Percentiles rank a stretch among this genome's conserved stretches.
Evolutionary conservation across 2,113 vertebrate genomes (phyloP).

Genomic region (Noturus placidus): DNA sequence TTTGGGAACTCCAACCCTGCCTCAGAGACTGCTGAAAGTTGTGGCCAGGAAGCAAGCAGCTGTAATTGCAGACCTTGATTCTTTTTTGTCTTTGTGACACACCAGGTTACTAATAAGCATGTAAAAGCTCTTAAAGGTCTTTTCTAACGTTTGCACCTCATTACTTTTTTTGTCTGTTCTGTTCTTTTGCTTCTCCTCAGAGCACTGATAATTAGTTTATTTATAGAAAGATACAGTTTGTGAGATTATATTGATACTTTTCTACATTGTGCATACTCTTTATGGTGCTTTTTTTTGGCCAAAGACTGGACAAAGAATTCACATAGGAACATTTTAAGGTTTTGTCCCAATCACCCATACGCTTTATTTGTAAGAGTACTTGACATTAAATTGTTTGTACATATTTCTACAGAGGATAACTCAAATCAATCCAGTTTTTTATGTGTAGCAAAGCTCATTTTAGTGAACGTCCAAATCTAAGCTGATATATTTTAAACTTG

Average conservation of each 20-base stretch:
- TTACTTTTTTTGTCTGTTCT: constrained; percentile 57
- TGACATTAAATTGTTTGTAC: constrained; percentile 12
- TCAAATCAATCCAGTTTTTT: constrained; percentile 26
- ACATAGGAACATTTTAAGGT: neutral
- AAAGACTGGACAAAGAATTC: constrained; percentile 40
- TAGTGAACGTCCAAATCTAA: constrained; percentile 16
- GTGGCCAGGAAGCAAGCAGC: constrained; percentile 81
- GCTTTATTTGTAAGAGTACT: constrained; percentile 11
- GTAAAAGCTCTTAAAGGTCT: constrained; percentile 44
- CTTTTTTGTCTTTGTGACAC: constrained; percentile 72
- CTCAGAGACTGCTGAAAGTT: constrained; percentile 72
- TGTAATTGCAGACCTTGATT: constrained; percentile 81
- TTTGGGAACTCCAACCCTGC: constrained; percentile 82
- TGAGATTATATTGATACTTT: constrained; percentile 53
- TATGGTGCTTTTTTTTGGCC: constrained; percentile 39
- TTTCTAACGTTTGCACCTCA: constrained; percentile 66
- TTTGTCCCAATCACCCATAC: neutral
- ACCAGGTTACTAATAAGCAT: constrained; percentile 56
- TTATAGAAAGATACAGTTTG: constrained; percentile 42
- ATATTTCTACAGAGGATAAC: constrained; percentile 4
- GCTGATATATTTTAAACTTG: constrained; percentile 40
- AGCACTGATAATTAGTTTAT: constrained; percentile 63
- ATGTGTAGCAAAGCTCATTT: constrained; percentile 13
- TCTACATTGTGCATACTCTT: constrained; percentile 47
- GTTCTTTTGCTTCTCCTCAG: constrained; percentile 28